Evolutionary conservation across 2,797 vertebrate species (phyloP), one percentile per base, ranked within the genome.

Genomic region (Prionace glauca): DNA sequence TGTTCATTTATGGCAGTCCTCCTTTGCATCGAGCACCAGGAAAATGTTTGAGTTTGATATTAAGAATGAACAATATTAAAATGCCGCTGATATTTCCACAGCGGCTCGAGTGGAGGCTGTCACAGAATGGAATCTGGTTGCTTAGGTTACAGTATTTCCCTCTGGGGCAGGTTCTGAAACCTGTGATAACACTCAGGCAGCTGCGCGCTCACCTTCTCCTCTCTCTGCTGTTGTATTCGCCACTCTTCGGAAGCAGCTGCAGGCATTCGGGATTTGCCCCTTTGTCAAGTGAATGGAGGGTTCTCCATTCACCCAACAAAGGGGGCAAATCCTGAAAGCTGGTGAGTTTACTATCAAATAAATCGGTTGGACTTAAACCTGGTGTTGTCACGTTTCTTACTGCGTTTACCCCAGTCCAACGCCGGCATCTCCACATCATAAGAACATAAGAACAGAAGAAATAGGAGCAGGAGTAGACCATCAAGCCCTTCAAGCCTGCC

Each of bases 81-180:
- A 36, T 8, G 16, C 36, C 8, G 36, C n/a, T 45, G n/a, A 67
- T 67, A 4, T 36, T 92, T 41, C n/a, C 60, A 92, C 62, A 65
- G 18, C 8, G 22, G 62, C n/a, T 65, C 32, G 32, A 67, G 20
- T 60, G 88, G 32, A 62, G 65, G 60, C 88, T 36, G 14, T n/a
- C 60, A 22, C 62, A 67, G 41, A 92, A 92, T 24, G 9, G 36
- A 24, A 92, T 92, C 62, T 67, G 90, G 90, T 67, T 92, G 32
- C 62, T 67, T 92, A 3, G 32, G 32, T 92, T 92, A 90, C 90
- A 67, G 90, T 32, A 41, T 92, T 67, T 67, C 90, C 90, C 90
- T 92, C 0, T n/a, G 62, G 90, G 90, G 67, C 62, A 92, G 36
- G 3, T 22, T 10, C 20, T 92, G 16, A 67, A 10, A 91, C 32